phyloP scores from a whole-genome alignment of 1,140 invertebrate genomes.

The Megathymus violae region DNA sequence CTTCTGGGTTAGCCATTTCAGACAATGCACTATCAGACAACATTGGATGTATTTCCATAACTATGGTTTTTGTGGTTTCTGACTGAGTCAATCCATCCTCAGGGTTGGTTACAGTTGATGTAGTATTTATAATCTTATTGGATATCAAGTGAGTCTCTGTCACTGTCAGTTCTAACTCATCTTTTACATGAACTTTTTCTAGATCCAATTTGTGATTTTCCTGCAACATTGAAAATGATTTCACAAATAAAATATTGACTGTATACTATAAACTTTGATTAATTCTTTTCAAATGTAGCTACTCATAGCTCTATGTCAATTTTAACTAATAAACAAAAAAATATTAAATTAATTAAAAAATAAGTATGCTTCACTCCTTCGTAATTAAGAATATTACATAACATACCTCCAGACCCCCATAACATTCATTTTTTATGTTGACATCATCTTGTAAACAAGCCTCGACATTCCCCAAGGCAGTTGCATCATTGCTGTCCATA shows the following conservation, averaged over 20 bases:
- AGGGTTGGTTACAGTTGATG: constrained; percentile 62
- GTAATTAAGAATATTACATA: constrained; percentile 1
- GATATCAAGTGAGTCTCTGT: constrained; percentile 75
- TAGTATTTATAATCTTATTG: constrained; percentile 72
- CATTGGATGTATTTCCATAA: constrained; percentile 75
- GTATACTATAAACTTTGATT: too few species aligned
- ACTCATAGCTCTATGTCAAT: too few species aligned
- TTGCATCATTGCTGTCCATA: constrained; percentile 66
- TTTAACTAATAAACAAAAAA: too few species aligned
- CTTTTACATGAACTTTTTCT: constrained; percentile 52
- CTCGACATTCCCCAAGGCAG: constrained; percentile 69
- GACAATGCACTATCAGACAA: constrained; percentile 39
- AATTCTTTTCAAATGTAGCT: too few species aligned
- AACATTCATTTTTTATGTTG: constrained; percentile 57
- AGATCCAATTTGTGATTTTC: constrained; percentile 36
- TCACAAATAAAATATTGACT: too few species aligned
- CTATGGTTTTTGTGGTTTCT: constrained; percentile 63
- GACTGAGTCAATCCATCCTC: constrained; percentile 59
- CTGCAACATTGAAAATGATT: too few species aligned
- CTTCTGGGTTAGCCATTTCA: constrained; percentile 64
- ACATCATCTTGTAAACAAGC: constrained; percentile 67
- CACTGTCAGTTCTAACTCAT: constrained; percentile 61
- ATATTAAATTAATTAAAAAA: too few species aligned
- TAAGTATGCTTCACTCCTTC: too few species aligned
- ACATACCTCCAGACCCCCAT: constrained; percentile 48